Conservation (phyloP, 2,888 invertebrate species). For the Temnothorax unifasciatus region DNA sequence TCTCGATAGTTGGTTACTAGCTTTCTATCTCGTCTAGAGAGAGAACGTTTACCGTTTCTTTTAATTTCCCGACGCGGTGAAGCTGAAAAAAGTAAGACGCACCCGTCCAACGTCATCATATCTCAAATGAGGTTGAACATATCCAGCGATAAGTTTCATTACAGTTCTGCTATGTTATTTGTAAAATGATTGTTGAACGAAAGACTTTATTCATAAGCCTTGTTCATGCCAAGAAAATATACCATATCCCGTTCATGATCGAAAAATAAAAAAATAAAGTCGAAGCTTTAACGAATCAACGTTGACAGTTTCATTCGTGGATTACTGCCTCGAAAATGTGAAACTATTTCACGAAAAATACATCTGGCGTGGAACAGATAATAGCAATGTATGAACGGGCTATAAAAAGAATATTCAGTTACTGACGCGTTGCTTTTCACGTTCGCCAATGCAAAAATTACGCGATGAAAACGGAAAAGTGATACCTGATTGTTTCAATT, state of each 20-base stretch:
- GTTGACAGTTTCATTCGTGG: constrained; percentile 46
- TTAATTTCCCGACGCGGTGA: constrained; percentile 26
- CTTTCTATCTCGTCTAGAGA: constrained; percentile 45
- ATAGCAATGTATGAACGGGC: constrained; percentile 23
- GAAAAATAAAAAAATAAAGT: constrained; percentile 10
- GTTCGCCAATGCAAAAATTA: constrained; percentile 7
- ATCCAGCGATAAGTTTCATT: background rate
- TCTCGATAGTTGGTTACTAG: constrained; percentile 54
- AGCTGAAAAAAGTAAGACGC: constrained; percentile 26
- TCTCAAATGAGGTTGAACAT: background rate
- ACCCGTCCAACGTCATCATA: background rate
- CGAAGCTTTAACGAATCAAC: constrained; percentile 37
- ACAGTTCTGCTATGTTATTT: background rate
- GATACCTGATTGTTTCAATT: constrained; percentile 41
- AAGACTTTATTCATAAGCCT: background rate
- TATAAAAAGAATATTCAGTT: constrained; percentile 53
- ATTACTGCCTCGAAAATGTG: constrained; percentile 39
- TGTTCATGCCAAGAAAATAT: background rate
- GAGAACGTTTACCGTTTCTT: constrained; percentile 42
- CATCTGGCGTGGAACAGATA: constrained; percentile 27
- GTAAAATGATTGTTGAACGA: background rate
- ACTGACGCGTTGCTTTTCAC: constrained; percentile 32
- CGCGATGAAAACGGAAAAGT: constrained; percentile 8
- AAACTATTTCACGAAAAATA: constrained; percentile 39
- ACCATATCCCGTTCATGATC: background rate